phyloP scores from a whole-genome alignment of 2,113 vertebrate species.

The Jacana jacana region DNA sequence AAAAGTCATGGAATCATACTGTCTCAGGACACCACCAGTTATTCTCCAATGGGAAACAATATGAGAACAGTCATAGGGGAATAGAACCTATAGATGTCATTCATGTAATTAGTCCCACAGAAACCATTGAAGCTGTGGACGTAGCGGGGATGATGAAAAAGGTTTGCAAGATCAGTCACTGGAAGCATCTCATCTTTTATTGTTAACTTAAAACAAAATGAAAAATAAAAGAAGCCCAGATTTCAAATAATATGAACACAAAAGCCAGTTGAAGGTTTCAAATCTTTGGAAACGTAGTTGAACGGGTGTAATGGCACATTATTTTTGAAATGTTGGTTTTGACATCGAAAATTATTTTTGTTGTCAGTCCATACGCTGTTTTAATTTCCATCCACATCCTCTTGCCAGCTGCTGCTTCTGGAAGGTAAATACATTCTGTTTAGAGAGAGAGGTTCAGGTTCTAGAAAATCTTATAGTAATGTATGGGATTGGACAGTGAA shows the following conservation, averaged over 20 bases:
- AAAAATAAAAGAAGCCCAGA: not conserved
- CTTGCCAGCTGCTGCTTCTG: conserved; percentile 13
- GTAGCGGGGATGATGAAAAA: not conserved
- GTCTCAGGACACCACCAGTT: not conserved
- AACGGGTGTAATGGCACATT: not conserved
- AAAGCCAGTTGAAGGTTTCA: not conserved
- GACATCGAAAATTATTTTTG: not conserved
- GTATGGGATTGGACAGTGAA: not conserved
- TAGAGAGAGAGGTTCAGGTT: not conserved
- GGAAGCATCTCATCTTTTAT: not conserved
- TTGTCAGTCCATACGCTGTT: not conserved
- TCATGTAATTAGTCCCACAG: not conserved
- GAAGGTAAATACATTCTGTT: not conserved
- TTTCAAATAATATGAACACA: not conserved
- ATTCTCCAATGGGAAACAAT: not conserved
- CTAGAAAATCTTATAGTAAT: not conserved
- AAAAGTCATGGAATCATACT: not conserved
- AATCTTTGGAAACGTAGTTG: not conserved
- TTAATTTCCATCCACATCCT: not conserved
- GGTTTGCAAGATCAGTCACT: not conserved
- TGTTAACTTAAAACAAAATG: not conserved
- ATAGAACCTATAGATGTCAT: not conserved
- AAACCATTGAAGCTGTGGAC: not conserved
- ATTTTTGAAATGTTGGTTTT: not conserved
- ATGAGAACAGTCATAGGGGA: not conserved